Evolutionary conservation across 2,888 invertebrate species (phyloP).

Genomic region (Metopia argyrocephala): DNA sequence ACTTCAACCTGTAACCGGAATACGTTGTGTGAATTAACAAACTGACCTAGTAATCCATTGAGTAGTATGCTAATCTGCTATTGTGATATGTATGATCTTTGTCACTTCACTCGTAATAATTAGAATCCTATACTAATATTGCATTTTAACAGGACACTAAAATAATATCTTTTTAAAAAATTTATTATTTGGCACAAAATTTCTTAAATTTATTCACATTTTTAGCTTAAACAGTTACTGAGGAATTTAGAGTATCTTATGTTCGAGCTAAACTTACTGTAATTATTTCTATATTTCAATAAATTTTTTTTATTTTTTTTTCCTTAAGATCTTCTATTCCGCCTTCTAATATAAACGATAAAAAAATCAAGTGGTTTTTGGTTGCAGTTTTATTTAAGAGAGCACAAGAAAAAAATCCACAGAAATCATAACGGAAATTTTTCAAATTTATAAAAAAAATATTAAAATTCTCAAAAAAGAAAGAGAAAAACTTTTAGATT

Average conservation of each 20-base stretch:
- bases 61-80: too few relatives aligned
- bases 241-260: neutral
- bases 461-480: too few relatives aligned
- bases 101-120: too few relatives aligned
- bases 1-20: too few relatives aligned
- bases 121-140: too few relatives aligned
- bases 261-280: neutral
- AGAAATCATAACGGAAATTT: conserved; percentile 74
- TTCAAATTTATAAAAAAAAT: conserved; percentile 68
- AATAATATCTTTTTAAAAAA: too few relatives aligned
- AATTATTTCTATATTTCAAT: neutral
- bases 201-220: too few relatives aligned
- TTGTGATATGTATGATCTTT: too few relatives aligned
- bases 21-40: too few relatives aligned
- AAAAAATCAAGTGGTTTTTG: conserved; percentile 60
- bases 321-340: neutral
- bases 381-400: neutral
- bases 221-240: neutral
- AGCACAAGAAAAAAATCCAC: conserved; percentile 37
- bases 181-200: too few relatives aligned
- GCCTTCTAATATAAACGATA: conserved; percentile 46
- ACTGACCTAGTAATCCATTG: too few relatives aligned
- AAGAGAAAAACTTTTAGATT: neutral
- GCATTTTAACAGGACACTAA: too few relatives aligned
- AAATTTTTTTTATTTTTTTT: neutral